Evolutionary conservation across 2,797 vertebrate species (phyloP), one percentile per base, ranked within the genome.

Genomic region (Hydrolagus colliei): DNA sequence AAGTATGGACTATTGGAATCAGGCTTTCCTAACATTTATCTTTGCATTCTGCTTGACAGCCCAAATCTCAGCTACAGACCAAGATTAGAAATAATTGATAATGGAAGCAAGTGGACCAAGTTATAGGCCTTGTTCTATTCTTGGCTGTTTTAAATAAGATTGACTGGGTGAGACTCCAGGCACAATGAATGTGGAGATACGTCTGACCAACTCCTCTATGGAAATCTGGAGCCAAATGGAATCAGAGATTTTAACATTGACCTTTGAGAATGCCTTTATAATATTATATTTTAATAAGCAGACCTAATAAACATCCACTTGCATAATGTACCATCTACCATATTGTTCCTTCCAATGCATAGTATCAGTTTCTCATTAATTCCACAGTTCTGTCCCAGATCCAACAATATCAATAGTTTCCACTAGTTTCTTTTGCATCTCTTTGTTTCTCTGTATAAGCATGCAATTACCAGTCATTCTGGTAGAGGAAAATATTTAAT

Each of bases 401-500:
- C 32, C 18, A 41, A 52, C 41, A 52, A 13, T 84, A 18, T 71
- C 65, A 84, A 84, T 11, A 20, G 65, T 71, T 84, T 84, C 71
- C 32, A 71, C 65, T 35, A 84, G 9, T 84, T 84, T 77, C 20
- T 59, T 77, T 77, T 84, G n/a, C 71, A 84, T 35, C 65, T 35
- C 32, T 84, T 52, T n/a, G 71, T 84, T 84, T 67, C 79, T 84
- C 41, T 84, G 20, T 84, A 22, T 68, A 68, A 71, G 18, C 71
- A 71, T 71, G 9, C 65, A 84, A 84, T 68, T 35, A 52, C 20
- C 65, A 71, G 65, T 18, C 61, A 68, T 84, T 41, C 71, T 84
- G 65, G 67, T 67, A 84, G 79, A 71, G 32, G 79, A 84, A 84
- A 35, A 41, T 84, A 84, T 84, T 71, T 71, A 41, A 71, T 67